These are phyloP conservation scores for Austrolebias charrua DNA, from an alignment of 2,797 vertebrate genomes.

Conservation along the genomic window DNA sequence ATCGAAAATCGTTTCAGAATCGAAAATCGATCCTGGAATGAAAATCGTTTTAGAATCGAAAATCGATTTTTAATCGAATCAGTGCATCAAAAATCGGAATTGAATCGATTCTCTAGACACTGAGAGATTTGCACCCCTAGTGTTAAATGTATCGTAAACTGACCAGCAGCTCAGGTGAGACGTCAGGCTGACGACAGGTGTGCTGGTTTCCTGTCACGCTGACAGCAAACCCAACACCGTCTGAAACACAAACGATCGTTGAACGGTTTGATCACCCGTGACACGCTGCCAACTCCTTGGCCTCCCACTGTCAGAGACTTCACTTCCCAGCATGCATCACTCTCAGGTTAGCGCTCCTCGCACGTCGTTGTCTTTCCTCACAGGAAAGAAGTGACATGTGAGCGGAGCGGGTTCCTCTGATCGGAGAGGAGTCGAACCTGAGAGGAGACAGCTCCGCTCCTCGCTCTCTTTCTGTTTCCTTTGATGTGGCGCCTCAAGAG, in stretches of 20 bases:
- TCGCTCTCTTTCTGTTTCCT: neutral
- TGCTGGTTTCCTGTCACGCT: neutral
- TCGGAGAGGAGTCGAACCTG: slow-evolving; percentile 1
- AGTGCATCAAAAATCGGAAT: too few species aligned
- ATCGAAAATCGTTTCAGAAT: too few species aligned
- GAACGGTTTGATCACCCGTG: too few species aligned
- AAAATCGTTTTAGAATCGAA: too few species aligned
- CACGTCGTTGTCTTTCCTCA: too few species aligned
- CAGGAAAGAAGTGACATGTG: neutral
- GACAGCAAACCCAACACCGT: neutral
- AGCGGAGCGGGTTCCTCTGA: slow-evolving; percentile 3
- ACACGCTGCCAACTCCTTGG: neutral
- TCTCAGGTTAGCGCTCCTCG: slow-evolving; percentile 2
- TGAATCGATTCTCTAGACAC: too few species aligned
- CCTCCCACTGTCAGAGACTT: neutral
- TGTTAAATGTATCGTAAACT: too few species aligned
- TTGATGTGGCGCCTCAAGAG: neutral
- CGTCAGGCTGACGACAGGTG: neutral
- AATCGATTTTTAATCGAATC: too few species aligned
- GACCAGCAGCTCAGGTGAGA: too few species aligned
- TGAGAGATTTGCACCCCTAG: too few species aligned
- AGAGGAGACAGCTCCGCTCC: slow-evolving; percentile 8
- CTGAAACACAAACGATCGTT: neutral
- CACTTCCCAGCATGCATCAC: slow-evolving; percentile 23
- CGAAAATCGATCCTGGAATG: too few species aligned